These are phyloP conservation scores for Hippolais icterina DNA, from an alignment of 2,113 vertebrate species.

Conservation along the genomic window DNA sequence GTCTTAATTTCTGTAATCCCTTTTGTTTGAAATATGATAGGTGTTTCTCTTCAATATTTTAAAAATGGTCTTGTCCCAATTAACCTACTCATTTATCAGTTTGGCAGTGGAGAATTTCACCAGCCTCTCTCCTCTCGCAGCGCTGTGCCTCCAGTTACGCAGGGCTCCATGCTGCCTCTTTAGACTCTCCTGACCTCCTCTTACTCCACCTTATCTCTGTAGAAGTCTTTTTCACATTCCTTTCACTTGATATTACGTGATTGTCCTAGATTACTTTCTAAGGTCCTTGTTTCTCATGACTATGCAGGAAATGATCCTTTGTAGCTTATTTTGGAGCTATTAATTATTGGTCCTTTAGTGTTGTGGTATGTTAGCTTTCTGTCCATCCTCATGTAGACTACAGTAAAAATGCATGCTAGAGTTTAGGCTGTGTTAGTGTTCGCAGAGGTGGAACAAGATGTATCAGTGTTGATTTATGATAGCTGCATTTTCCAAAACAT, in stretches of 20 bases:
- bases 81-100: neutral
- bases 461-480: neutral
- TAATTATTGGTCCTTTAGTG: neutral
- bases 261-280: neutral
- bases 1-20: neutral
- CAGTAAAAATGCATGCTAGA: neutral
- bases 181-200: neutral
- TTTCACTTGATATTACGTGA: neutral
- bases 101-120: neutral
- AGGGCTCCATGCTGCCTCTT: neutral
- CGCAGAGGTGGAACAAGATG: neutral
- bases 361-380: neutral
- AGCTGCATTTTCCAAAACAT: neutral
- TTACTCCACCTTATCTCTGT: neutral
- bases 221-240: neutral
- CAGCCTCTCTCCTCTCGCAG: neutral
- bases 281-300: neutral
- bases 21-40: neutral
- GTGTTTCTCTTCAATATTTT: neutral
- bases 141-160: neutral
- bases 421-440: neutral
- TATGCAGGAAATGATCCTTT: neutral
- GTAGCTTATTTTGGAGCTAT: neutral
- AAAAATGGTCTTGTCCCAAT: neutral
- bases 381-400: neutral